Evolutionary conservation across 2,797 vertebrate species (phyloP).

Genomic region (Platalea minor): DNA sequence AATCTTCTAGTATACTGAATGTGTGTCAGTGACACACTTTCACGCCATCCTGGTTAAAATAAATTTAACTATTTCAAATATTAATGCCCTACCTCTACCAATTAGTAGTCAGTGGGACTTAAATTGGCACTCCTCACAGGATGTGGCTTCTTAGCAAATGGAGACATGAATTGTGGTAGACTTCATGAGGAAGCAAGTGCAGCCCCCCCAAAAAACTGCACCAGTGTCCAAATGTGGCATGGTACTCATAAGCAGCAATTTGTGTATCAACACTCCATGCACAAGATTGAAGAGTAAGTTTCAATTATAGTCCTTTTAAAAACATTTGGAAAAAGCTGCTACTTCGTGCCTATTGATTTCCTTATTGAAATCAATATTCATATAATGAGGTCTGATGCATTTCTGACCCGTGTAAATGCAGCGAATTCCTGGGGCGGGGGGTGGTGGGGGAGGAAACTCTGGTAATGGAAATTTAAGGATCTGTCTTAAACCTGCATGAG

Average conservation of each 20-base stretch:
- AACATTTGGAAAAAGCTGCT: slow-evolving; percentile 35
- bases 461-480: slow-evolving; percentile 29
- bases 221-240: neutral
- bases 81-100: neutral
- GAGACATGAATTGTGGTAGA: neutral
- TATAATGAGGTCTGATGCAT: slow-evolving; percentile 30
- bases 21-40: neutral
- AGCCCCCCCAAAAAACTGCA: neutral
- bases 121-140: neutral
- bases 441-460: neutral
- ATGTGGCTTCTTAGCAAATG: neutral
- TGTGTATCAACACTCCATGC: neutral
- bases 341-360: slow-evolving; percentile 33
- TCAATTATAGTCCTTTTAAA: slow-evolving; percentile 11
- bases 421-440: neutral
- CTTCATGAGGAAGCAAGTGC: neutral
- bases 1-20: neutral
- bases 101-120: neutral
- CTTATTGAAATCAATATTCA: slow-evolving; percentile 56
- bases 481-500: neutral
- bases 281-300: neutral
- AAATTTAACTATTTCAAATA: neutral
- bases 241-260: neutral
- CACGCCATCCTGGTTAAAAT: neutral
- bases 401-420: slow-evolving; percentile 42